A percentile compares a stretch with the other conserved stretches of the same genome.
Conservation (phyloP, 2,113 vertebrate species). For the Hippocampus guttulatus region DNA sequence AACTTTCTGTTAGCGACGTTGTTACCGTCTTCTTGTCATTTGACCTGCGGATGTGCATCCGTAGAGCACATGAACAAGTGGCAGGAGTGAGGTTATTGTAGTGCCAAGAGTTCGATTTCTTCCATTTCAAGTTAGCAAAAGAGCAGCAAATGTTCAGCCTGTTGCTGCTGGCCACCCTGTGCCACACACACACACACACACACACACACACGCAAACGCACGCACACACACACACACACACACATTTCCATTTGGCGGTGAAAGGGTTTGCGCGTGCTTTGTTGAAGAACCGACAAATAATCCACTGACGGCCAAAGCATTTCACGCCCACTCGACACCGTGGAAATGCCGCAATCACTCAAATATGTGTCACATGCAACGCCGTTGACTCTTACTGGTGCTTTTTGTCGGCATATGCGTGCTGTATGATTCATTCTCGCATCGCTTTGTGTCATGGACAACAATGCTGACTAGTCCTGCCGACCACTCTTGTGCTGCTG, state of each 20-base stretch:
- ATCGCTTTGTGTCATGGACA: too few relatives aligned
- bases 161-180: not conserved
- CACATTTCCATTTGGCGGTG: not conserved
- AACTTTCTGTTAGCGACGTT: not conserved
- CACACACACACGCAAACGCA: not conserved
- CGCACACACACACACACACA: not conserved
- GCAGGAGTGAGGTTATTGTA: not conserved
- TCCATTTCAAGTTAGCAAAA: not conserved
- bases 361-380: not conserved
- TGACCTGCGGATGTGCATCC: not conserved
- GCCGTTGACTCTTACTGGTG: not conserved
- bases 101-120: not conserved
- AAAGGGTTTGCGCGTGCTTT: not conserved
- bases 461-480: too few relatives aligned
- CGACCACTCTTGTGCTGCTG: too few relatives aligned
- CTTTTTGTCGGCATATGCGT: not conserved
- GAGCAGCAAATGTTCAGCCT: slow-evolving; percentile 5
- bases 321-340: not conserved
- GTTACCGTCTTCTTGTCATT: not conserved
- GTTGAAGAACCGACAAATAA: not conserved
- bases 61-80: not conserved
- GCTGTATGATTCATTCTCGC: too few relatives aligned
- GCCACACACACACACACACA: not conserved
- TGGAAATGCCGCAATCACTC: not conserved
- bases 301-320: not conserved